These are phyloP conservation scores for Catalaphyllia jardinei DNA, from an alignment of 64 coral and sea anemone species.

Conservation along the genomic window DNA sequence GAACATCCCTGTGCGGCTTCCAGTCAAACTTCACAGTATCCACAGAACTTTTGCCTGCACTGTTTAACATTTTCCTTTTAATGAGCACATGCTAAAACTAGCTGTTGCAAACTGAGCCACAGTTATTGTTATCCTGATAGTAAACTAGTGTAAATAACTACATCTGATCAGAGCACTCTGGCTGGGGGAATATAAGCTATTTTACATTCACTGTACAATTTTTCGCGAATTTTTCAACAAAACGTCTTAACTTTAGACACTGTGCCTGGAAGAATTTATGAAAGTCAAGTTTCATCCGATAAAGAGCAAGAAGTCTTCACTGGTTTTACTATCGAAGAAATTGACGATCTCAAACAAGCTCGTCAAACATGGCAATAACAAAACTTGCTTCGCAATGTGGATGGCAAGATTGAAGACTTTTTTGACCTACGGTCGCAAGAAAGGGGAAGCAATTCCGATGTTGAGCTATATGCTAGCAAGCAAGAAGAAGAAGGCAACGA, in stretches of 20 bases:
- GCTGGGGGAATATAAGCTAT: no score
- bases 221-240: not conserved
- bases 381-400: not conserved
- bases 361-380: not conserved
- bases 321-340: not conserved
- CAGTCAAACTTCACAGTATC: no score
- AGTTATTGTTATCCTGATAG: no score
- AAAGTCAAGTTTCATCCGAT: not conserved
- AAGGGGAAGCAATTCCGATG: not conserved
- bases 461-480: not conserved
- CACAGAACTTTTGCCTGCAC: no score
- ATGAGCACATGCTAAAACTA: no score
- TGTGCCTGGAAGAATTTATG: constrained; percentile 1
- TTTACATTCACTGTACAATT: not conserved
- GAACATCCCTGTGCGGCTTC: no score
- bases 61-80: no score
- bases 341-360: not conserved
- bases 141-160: no score
- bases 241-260: not conserved
- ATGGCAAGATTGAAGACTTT: not conserved
- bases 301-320: not conserved
- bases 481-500: not conserved
- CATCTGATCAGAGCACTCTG: no score
- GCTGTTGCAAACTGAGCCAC: no score
- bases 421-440: not conserved